Percentiles rank a stretch among this genome's conserved stretches.
Conservation (phyloP, 2,797 vertebrate species). For the Tauraco hartlaubi region DNA sequence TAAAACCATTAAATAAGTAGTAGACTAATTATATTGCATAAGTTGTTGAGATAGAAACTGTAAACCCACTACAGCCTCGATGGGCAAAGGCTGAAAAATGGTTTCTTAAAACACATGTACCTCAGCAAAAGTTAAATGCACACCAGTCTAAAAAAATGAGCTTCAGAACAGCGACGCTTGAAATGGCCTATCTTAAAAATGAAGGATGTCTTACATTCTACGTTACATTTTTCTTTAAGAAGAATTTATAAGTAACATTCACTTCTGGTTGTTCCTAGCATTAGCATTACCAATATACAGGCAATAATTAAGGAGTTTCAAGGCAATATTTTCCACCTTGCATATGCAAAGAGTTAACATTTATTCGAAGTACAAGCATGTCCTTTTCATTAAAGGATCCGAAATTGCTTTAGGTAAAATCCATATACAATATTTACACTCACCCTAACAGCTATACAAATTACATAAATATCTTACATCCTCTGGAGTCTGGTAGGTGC, state of each 20-base stretch:
- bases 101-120: slow-evolving; percentile 6
- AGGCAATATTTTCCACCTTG: slow-evolving; percentile 68
- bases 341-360: slow-evolving; percentile 52
- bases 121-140: slow-evolving; percentile 24
- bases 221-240: slow-evolving; percentile 5
- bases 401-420: slow-evolving; percentile 32
- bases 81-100: slow-evolving; percentile 35
- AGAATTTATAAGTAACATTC: slow-evolving; percentile 56
- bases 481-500: not conserved
- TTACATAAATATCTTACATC: not conserved
- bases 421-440: slow-evolving; percentile 59
- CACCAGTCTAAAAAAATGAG: slow-evolving; percentile 22
- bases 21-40: not conserved
- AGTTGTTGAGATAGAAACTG: slow-evolving; percentile 1
- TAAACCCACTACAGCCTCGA: not conserved
- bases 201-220: slow-evolving; percentile 35
- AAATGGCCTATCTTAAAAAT: not conserved
- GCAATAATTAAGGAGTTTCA: slow-evolving; percentile 61
- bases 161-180: slow-evolving; percentile 24
- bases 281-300: slow-evolving; percentile 52
- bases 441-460: not conserved
- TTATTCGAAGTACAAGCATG: slow-evolving; percentile 43
- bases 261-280: slow-evolving; percentile 41
- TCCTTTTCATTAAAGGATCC: slow-evolving; percentile 46
- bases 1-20: slow-evolving; percentile 1